Conservation (phyloP, 2,113 vertebrate species). For the Myotis lucifugus region DNA sequence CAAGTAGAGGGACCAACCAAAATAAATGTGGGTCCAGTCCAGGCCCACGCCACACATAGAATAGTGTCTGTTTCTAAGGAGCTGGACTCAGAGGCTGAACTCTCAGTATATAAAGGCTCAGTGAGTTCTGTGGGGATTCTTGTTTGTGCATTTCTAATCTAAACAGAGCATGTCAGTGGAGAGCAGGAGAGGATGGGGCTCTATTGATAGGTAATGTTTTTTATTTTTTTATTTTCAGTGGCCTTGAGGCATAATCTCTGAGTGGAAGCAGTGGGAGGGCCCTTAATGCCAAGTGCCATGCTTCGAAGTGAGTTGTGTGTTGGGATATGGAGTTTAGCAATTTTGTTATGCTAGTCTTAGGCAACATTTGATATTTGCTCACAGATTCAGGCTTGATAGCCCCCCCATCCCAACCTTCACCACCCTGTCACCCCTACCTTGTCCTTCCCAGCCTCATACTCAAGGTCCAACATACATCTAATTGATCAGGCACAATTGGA, state of each 20-base stretch:
- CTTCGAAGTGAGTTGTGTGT: background rate
- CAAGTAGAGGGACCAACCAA: accelerated
- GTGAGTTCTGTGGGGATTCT: background rate
- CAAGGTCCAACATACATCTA: background rate
- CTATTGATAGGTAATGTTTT: background rate
- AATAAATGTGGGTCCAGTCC: background rate
- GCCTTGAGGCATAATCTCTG: background rate
- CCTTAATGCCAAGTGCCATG: background rate
- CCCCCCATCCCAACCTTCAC: background rate
- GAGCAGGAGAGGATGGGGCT: background rate
- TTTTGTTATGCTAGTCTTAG: background rate
- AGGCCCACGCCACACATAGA: background rate
- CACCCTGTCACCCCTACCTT: background rate
- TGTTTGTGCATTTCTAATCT: background rate
- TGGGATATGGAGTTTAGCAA: background rate
- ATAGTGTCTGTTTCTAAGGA: background rate
- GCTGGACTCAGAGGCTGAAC: background rate
- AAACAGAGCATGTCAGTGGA: background rate
- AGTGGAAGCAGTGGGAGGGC: accelerated
- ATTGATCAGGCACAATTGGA: background rate
- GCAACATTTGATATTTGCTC: background rate
- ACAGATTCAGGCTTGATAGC: background rate
- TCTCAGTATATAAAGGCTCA: background rate
- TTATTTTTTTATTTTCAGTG: background rate
- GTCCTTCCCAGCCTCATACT: background rate